phyloP scores from a whole-genome alignment of 2,888 invertebrate species.

The Habroteleia sp. region DNA sequence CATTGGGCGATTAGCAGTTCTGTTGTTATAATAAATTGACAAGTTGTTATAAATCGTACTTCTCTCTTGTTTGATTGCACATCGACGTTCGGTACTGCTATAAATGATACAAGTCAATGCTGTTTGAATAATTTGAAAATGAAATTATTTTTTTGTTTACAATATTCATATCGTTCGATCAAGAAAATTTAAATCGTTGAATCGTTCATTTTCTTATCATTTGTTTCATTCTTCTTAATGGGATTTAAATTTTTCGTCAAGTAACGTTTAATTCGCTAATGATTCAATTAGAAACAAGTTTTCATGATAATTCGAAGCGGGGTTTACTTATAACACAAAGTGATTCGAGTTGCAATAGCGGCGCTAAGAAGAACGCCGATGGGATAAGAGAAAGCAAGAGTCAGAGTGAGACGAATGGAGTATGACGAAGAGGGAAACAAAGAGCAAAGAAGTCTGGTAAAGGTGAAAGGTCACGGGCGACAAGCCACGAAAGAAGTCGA shows the following conservation, averaged over 20 bases:
- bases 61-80: too few species aligned
- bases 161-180: too few species aligned
- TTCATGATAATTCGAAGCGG: constrained; percentile 51
- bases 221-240: constrained; percentile 8
- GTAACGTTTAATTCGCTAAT: constrained; percentile 35
- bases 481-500: constrained; percentile 62
- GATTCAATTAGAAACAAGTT: constrained; percentile 62
- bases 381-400: constrained; percentile 18
- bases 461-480: constrained; percentile 65
- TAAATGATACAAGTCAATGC: too few species aligned
- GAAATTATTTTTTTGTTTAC: too few species aligned
- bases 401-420: constrained; percentile 6
- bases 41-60: constrained; percentile 25
- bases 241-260: constrained; percentile 39
- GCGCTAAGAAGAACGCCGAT: constrained; percentile 30
- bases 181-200: background rate
- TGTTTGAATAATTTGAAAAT: too few species aligned
- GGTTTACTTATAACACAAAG: constrained; percentile 59
- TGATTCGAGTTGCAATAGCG: constrained; percentile 55
- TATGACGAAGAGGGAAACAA: constrained; percentile 35
- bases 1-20: constrained; percentile 52
- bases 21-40: constrained; percentile 42
- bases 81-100: too few species aligned
- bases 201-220: constrained; percentile 29
- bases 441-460: constrained; percentile 54